A percentile compares a stretch with the other conserved stretches of the same genome.
Conservation (phyloP, 1,140 invertebrate species). For the Andricus grossulariae region DNA sequence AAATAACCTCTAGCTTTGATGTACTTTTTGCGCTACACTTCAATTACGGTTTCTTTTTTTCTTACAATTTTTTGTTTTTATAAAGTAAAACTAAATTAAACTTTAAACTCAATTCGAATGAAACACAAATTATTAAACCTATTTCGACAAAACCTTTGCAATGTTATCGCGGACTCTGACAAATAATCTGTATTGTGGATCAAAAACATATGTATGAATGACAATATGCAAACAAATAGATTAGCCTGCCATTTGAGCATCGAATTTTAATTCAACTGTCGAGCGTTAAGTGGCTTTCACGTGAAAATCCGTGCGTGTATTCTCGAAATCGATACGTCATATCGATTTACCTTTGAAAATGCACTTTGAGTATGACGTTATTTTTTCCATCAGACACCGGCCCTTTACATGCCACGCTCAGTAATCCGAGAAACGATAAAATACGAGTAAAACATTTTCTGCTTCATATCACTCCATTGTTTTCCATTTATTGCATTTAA, state of each 20-base stretch:
- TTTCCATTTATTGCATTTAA: not conserved
- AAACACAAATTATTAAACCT: no score
- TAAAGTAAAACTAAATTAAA: no score
- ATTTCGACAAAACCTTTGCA: no score
- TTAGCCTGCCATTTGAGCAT: slow-evolving; percentile 23
- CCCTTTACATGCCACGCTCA: not conserved
- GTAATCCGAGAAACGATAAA: slow-evolving; percentile 22
- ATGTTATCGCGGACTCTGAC: no score
- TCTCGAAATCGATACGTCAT: slow-evolving; percentile 4
- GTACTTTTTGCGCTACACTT: no score
- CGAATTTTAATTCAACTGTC: slow-evolving; percentile 21
- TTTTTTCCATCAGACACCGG: slow-evolving; percentile 5
- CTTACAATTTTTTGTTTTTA: no score
- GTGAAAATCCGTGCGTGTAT: not conserved
- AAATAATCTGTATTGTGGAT: not conserved
- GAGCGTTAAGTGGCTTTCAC: not conserved
- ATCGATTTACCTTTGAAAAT: slow-evolving; percentile 22
- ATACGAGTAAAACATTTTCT: not conserved
- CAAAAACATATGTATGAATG: slow-evolving; percentile 7
- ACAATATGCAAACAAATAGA: slow-evolving; percentile 14
- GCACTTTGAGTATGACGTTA: slow-evolving; percentile 10
- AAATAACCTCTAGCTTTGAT: no score
- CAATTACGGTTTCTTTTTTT: no score
- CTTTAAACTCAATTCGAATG: no score
- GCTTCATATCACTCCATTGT: not conserved